phyloP scores from a whole-genome alignment of 2,797 vertebrate genomes.

The Microchirus variegatus region DNA sequence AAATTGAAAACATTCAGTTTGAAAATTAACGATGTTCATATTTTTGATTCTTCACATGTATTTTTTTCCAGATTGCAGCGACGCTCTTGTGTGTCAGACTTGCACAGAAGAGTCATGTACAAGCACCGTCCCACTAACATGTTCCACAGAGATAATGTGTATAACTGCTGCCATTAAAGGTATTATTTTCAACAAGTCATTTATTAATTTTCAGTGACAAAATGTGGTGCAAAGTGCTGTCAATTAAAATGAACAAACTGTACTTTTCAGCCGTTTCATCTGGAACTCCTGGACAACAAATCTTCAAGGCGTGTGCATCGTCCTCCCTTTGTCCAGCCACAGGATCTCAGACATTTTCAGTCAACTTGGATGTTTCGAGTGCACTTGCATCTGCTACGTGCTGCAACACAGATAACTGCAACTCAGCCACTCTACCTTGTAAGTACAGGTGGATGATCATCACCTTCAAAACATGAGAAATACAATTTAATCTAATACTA shows the following conservation, averaged over 20 bases:
- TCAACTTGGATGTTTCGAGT: background rate
- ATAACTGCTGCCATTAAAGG: constrained; percentile 11
- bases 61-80: constrained; percentile 8
- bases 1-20: too few species aligned
- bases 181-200: background rate
- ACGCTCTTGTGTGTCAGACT: constrained; percentile 15
- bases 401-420: constrained; percentile 43
- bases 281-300: fast-evolving
- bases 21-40: too few species aligned
- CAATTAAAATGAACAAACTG: background rate
- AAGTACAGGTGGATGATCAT: background rate
- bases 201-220: background rate
- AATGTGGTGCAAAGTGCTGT: background rate
- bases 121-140: fast-evolving
- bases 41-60: too few species aligned
- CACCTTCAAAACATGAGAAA: background rate
- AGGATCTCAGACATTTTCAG: constrained; percentile 4
- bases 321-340: constrained; percentile 7
- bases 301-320: constrained; percentile 17
- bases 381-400: background rate
- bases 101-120: background rate
- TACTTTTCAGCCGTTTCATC: background rate
- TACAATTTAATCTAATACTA: background rate
- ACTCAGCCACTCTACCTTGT: background rate
- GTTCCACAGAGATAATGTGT: constrained; percentile 14